These are phyloP conservation scores for Haliclystus octoradiatus DNA, from an alignment of 30 jellyfish, hydroid and myxozoan species.

Conservation along the genomic window DNA sequence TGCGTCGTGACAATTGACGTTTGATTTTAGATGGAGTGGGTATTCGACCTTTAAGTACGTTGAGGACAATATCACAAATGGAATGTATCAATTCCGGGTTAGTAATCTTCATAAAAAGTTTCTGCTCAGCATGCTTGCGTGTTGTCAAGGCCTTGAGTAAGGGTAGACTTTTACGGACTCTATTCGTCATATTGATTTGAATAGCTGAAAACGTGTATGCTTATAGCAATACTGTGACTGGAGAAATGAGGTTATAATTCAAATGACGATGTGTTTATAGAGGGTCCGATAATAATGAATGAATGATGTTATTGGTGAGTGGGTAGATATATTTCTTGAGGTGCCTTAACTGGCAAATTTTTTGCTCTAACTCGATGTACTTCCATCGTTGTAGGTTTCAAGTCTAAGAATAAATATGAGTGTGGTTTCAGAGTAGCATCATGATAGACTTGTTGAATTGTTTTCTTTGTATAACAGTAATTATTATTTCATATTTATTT, in stretches of 20 bases:
- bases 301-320: too few species aligned
- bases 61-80: neutral
- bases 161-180: neutral
- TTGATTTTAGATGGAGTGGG: neutral
- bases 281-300: too few species aligned
- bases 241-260: too few species aligned
- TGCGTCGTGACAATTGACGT: neutral
- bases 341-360: neutral
- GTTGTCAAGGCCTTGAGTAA: neutral
- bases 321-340: neutral
- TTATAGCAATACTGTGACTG: too few species aligned
- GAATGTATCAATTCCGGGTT: neutral
- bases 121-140: neutral
- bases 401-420: neutral
- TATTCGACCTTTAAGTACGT: neutral
- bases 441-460: neutral
- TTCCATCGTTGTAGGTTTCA: neutral
- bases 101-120: neutral
- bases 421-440: neutral
- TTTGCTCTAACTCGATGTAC: neutral
- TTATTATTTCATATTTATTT: neutral
- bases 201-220: too few species aligned
- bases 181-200: neutral
- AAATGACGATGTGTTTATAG: too few species aligned
- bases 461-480: neutral